phyloP scores from a whole-genome alignment of 2,888 invertebrate genomes.

The Calliopum simillimum region DNA sequence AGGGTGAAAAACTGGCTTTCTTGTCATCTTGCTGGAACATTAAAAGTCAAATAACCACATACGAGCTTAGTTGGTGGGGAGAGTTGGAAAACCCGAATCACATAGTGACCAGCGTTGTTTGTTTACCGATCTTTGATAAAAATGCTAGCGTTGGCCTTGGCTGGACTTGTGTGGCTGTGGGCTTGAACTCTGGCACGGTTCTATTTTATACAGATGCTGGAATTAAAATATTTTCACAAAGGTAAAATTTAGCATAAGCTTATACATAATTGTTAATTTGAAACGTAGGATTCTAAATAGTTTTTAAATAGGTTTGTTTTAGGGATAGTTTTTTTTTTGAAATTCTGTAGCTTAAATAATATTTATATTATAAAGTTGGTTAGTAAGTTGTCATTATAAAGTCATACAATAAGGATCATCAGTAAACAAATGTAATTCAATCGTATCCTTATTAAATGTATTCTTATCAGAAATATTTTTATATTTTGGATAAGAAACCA shows the following conservation, averaged over 20 bases:
- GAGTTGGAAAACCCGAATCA: constrained; percentile 70
- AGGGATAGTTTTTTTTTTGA: too few species aligned
- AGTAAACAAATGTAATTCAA: too few species aligned
- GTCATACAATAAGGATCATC: too few species aligned
- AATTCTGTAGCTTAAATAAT: too few species aligned
- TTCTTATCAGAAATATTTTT: too few species aligned
- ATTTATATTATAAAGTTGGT: too few species aligned
- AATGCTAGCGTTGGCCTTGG: constrained; percentile 76
- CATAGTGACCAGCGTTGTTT: constrained; percentile 68
- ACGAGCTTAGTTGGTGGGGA: constrained; percentile 71
- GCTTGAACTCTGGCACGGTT: constrained; percentile 86
- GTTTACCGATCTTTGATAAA: constrained; percentile 68
- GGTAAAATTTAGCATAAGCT: constrained; percentile 56
- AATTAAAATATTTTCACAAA: constrained; percentile 82
- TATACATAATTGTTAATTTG: neutral
- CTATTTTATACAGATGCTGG: constrained; percentile 92
- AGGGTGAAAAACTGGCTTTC: constrained; percentile 75
- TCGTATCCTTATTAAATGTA: too few species aligned
- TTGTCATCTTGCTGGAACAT: constrained; percentile 75
- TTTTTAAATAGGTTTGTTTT: too few species aligned
- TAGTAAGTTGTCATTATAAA: too few species aligned
- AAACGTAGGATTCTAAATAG: neutral
- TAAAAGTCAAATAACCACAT: constrained; percentile 66
- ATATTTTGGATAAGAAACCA: too few species aligned
- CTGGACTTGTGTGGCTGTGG: constrained; percentile 93